These are phyloP conservation scores for Punctoribates punctum DNA, from an alignment of 2,888 invertebrate genomes.

Conservation along the genomic window DNA sequence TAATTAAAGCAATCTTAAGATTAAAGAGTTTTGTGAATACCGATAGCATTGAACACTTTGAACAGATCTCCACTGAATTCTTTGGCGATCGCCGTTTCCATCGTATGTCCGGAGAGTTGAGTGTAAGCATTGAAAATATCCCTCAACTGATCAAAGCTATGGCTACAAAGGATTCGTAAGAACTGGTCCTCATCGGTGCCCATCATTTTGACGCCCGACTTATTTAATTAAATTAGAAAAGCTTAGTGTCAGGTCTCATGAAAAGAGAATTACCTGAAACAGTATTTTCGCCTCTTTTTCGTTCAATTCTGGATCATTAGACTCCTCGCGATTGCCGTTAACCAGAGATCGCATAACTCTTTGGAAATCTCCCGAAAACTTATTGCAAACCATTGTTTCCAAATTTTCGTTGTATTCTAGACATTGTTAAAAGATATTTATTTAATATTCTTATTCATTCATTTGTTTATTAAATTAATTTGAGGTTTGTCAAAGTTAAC, in stretches of 20 bases:
- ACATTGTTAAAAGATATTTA: neutral
- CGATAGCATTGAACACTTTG: slow-evolving; percentile 74
- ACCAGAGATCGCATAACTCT: slow-evolving; percentile 79
- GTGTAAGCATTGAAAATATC: slow-evolving; percentile 78
- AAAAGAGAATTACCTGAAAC: slow-evolving; percentile 42
- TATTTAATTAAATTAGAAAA: too few species aligned
- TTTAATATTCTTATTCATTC: neutral
- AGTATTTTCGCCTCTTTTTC: slow-evolving; percentile 46
- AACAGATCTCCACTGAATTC: slow-evolving; percentile 83
- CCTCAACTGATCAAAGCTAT: slow-evolving; percentile 82
- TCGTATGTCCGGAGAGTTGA: slow-evolving; percentile 71
- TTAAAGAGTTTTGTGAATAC: too few species aligned
- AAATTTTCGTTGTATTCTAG: slow-evolving; percentile 73
- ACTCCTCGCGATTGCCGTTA: slow-evolving; percentile 56
- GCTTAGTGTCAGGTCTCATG: too few species aligned
- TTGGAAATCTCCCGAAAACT: slow-evolving; percentile 87
- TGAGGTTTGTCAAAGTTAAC: too few species aligned
- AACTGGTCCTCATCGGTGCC: slow-evolving; percentile 81
- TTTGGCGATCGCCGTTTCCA: slow-evolving; percentile 72
- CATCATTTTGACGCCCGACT: slow-evolving; percentile 60
- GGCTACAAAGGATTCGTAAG: slow-evolving; percentile 74
- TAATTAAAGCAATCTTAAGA: too few species aligned
- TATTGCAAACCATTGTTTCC: slow-evolving; percentile 75
- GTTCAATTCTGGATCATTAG: slow-evolving; percentile 40
- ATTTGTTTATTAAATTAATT: too few species aligned